Evolutionary conservation across 2,888 invertebrate species (phyloP).

Genomic region (Megamerina dolium): DNA sequence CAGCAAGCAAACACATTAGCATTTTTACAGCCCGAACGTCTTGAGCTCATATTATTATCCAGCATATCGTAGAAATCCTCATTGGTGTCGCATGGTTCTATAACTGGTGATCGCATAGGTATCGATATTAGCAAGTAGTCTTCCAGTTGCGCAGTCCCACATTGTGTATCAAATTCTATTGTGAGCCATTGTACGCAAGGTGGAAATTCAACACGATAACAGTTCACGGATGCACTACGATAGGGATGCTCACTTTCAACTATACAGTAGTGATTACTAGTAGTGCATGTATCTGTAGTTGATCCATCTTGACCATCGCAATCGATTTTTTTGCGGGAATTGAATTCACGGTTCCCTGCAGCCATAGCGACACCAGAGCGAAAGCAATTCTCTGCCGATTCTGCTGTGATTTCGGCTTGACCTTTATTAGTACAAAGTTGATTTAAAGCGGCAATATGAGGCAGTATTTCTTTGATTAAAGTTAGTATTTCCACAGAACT

Average conservation of each 20-base stretch:
- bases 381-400: conserved; percentile 11
- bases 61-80: conserved; percentile 43
- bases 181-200: conserved; percentile 84
- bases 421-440: conserved; percentile 52
- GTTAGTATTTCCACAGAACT: conserved; percentile 80
- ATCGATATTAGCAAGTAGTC: conserved; percentile 75
- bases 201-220: conserved; percentile 83
- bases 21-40: conserved; percentile 26
- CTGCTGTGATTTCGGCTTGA: conserved; percentile 29
- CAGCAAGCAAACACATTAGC: conserved; percentile 36
- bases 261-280: conserved; percentile 82
- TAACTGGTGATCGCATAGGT: conserved; percentile 47
- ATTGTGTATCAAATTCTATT: conserved; percentile 87
- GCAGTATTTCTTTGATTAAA: conserved; percentile 80
- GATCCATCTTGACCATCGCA: conserved; percentile 5
- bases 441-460: conserved; percentile 82
- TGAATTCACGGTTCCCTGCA: conserved; percentile 16
- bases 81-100: conserved; percentile 18
- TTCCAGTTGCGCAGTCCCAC: conserved; percentile 88
- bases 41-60: conserved; percentile 39
- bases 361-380: conserved; percentile 12
- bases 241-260: conserved; percentile 97
- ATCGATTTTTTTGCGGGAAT: conserved; percentile 6
- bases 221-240: conserved; percentile 77
- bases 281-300: conserved; percentile 51